Percentiles rank a stretch among this genome's conserved stretches.
Conservation (phyloP, 2,113 vertebrate species). For the Cochlearius cochlearius region DNA sequence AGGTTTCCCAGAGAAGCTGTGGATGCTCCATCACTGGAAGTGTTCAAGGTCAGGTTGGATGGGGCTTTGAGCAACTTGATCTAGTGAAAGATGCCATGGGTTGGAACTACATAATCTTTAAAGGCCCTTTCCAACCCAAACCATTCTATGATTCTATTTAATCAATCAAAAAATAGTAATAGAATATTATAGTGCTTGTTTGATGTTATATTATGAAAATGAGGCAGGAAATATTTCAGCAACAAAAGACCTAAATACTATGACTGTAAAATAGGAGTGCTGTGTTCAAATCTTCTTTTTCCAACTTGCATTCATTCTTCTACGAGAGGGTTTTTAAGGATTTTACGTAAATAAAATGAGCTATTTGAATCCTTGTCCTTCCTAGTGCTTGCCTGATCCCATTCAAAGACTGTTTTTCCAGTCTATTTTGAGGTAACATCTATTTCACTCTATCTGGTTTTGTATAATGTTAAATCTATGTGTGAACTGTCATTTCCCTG, state of each 20-base stretch:
- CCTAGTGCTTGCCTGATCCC: neutral
- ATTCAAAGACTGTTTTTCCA: neutral
- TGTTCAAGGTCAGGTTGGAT: no score
- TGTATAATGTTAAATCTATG: neutral
- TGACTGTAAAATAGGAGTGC: neutral
- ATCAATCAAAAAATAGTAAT: neutral
- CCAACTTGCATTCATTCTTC: neutral
- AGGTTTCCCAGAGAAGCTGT: neutral
- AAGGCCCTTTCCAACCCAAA: neutral
- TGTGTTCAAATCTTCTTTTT: neutral
- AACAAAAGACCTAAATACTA: neutral
- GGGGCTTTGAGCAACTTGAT: no score
- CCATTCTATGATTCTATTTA: neutral
- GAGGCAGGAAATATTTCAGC: neutral
- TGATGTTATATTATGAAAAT: neutral
- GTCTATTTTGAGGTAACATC: neutral
- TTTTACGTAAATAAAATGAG: neutral
- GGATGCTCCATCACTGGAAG: no score
- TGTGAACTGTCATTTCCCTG: neutral
- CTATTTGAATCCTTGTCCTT: neutral
- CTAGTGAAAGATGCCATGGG: no score
- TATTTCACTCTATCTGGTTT: neutral
- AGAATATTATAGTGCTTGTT: neutral
- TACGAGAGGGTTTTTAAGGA: neutral
- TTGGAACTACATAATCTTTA: neutral